Percentiles rank a stretch among this genome's conserved stretches.
These are phyloP conservation scores for Heterodera filipjevi DNA, from an alignment of 2,888 invertebrate genomes.

Conservation along the genomic window DNA sequence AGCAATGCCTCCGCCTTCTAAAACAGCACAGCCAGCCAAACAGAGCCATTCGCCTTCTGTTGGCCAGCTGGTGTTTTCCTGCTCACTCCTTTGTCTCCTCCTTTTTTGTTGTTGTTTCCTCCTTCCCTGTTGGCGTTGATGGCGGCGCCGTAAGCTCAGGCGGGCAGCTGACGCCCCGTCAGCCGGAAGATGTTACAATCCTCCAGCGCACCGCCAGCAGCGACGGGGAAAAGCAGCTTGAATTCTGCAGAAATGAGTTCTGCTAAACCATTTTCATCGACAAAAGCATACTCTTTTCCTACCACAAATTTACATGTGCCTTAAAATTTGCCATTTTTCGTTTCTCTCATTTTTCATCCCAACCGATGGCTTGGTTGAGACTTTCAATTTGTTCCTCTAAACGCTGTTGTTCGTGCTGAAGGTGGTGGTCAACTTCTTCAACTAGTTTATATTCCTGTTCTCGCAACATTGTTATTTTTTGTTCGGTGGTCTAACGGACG, in stretches of 20 bases:
- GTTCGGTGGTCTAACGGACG: background rate
- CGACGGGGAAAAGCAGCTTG: too few species aligned
- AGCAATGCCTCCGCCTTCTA: too few species aligned
- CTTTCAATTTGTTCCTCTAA: background rate
- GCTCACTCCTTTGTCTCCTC: too few species aligned
- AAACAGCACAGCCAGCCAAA: too few species aligned
- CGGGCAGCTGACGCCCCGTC: too few species aligned
- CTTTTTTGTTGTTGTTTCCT: too few species aligned
- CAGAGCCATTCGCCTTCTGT: too few species aligned
- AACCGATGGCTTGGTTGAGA: constrained; percentile 7
- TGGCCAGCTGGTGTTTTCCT: too few species aligned
- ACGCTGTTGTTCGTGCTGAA: background rate
- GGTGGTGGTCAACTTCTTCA: background rate
- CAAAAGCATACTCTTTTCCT: background rate
- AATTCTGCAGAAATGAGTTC: background rate
- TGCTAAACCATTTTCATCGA: background rate
- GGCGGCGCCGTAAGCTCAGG: too few species aligned
- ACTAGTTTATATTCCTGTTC: background rate
- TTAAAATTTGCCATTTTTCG: background rate
- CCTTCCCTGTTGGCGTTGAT: too few species aligned
- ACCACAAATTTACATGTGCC: background rate
- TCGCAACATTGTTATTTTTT: background rate
- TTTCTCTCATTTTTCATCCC: background rate
- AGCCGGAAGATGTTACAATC: too few species aligned
- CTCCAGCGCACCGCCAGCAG: too few species aligned